Evolutionary conservation across 2,113 vertebrate genomes (phyloP).

Genomic region (Coptodon rendalli): DNA sequence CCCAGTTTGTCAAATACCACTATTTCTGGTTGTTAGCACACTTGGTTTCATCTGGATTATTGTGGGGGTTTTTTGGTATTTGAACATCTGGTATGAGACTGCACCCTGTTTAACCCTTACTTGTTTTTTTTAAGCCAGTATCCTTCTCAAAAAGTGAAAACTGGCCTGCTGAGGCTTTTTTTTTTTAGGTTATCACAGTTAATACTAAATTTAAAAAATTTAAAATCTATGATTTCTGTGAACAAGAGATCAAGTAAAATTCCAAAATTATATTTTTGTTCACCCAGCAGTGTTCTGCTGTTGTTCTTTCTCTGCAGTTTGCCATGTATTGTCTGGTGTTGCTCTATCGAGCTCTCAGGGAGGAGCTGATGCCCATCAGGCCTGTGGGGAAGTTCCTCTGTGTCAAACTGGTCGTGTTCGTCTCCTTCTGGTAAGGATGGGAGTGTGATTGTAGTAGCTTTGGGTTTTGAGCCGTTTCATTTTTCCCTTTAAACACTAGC

Average conservation of each 20-base stretch:
- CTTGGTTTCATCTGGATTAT: not conserved
- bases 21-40: not conserved
- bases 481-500: fast-evolving
- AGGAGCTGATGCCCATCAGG: constrained; percentile 89
- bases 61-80: fast-evolving
- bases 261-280: not conserved
- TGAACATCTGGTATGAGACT: not conserved
- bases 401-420: constrained; percentile 95
- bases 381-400: constrained; percentile 98
- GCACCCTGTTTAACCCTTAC: not conserved
- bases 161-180: not conserved
- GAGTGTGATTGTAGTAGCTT: not conserved
- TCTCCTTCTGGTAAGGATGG: constrained; percentile 89
- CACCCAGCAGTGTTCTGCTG: not conserved
- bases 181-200: not conserved
- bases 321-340: constrained; percentile 96
- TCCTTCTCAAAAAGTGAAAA: not conserved
- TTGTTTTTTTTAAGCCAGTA: not conserved
- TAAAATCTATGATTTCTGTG: not conserved
- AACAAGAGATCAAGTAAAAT: not conserved
- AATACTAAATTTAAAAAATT: not conserved
- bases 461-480: not conserved
- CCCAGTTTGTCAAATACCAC: not conserved
- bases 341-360: constrained; percentile 87
- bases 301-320: constrained; percentile 66